These are phyloP conservation scores for Ichneumon xanthorius DNA, from an alignment of 2,888 invertebrate species.

Conservation along the genomic window DNA sequence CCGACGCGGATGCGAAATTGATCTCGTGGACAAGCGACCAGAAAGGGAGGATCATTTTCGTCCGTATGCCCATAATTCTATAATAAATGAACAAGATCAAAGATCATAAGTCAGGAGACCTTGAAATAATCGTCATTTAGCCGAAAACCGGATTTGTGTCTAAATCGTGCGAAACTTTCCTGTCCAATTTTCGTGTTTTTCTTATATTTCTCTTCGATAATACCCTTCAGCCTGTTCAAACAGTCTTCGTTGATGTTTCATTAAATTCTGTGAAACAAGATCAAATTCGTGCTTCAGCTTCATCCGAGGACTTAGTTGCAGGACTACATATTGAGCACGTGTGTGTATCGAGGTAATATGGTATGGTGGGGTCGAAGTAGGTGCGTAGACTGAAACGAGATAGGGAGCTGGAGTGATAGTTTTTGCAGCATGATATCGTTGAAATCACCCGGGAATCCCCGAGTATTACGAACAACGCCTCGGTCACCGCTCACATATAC, in stretches of 20 bases:
- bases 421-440: constrained; percentile 4
- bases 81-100: no score
- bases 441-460: constrained; percentile 23
- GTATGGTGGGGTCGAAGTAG: neutral
- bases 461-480: constrained; percentile 48
- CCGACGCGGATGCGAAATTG: neutral
- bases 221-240: neutral
- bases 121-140: neutral
- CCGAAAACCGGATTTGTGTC: neutral
- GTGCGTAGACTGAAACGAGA: neutral
- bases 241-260: neutral
- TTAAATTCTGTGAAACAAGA: neutral
- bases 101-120: neutral
- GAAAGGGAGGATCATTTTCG: neutral
- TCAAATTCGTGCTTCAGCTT: neutral
- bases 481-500: neutral
- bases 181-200: neutral
- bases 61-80: no score
- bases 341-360: constrained; percentile 32
- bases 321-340: neutral
- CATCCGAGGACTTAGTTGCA: constrained; percentile 1
- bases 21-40: neutral
- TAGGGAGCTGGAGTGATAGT: neutral
- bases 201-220: neutral
- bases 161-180: neutral